Evolutionary conservation across 2,888 invertebrate genomes (phyloP).

Genomic region (Rhopalosiphum nymphaeae): DNA sequence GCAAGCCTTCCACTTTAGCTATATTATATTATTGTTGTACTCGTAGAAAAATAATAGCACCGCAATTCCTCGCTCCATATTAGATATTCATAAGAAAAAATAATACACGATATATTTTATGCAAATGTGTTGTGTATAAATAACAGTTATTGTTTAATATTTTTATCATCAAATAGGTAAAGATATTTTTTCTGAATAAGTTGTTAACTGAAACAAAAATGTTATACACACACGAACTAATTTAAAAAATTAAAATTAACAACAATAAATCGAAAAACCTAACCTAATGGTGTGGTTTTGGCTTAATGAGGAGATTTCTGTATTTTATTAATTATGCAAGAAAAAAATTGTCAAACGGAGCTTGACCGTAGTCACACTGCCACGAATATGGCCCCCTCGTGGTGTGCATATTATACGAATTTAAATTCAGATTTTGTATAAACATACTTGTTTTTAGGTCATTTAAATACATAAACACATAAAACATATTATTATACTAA

Average conservation of each 20-base stretch:
- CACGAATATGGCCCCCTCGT: no score
- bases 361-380: background rate
- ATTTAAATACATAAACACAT: background rate
- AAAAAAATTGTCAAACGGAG: background rate
- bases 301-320: background rate
- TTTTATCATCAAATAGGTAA: background rate
- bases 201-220: background rate
- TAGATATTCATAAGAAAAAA: background rate
- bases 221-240: background rate
- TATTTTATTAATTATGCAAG: background rate
- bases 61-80: background rate
- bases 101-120: background rate
- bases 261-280: background rate
- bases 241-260: background rate
- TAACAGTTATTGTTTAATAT: background rate
- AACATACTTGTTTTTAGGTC: background rate
- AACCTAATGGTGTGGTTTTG: background rate
- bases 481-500: background rate
- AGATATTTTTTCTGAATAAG: background rate
- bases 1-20: background rate
- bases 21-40: background rate
- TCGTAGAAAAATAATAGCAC: background rate
- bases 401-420: background rate
- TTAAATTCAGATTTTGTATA: background rate
- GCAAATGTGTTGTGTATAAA: background rate